A percentile compares a stretch with the other conserved stretches of the same genome.
Evolutionary conservation across 2,113 vertebrate species (phyloP).

Genomic region (Paralichthys olivaceus): DNA sequence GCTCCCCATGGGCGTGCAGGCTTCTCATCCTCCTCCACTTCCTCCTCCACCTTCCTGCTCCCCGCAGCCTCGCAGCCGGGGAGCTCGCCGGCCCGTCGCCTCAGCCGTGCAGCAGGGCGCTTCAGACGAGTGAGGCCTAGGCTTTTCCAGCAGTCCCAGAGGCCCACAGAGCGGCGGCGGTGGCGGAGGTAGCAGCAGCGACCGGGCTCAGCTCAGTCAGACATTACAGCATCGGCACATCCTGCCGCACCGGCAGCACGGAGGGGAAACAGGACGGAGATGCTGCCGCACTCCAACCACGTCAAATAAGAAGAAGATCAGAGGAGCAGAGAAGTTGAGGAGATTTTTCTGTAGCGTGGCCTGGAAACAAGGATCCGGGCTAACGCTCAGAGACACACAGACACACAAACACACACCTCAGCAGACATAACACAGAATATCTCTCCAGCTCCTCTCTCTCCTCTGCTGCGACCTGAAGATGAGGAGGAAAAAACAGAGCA

Average conservation of each 20-base stretch:
- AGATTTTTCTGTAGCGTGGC: slow-evolving; percentile 59
- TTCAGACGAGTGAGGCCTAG: slow-evolving; percentile 77
- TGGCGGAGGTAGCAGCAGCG: slow-evolving; percentile 22
- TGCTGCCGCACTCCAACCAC: slow-evolving; percentile 52
- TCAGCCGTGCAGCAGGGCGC: slow-evolving; percentile 55
- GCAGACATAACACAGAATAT: slow-evolving; percentile 64
- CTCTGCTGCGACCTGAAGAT: slow-evolving; percentile 61
- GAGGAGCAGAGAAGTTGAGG: slow-evolving; percentile 52
- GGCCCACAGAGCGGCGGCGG: slow-evolving; percentile 72
- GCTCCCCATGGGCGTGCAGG: slow-evolving; percentile 76
- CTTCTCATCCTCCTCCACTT: slow-evolving; percentile 68
- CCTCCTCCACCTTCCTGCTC: slow-evolving; percentile 75
- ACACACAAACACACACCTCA: slow-evolving; percentile 59
- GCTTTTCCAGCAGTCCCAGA: slow-evolving; percentile 75
- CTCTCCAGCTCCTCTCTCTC: slow-evolving; percentile 41
- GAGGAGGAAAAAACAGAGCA: slow-evolving; percentile 30
- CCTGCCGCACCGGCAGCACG: slow-evolving; percentile 63
- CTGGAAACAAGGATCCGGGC: slow-evolving; percentile 63
- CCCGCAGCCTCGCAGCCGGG: slow-evolving; percentile 60
- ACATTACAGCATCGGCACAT: slow-evolving; percentile 75
- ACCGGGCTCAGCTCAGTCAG: slow-evolving; percentile 75
- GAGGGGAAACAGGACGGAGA: slow-evolving; percentile 47
- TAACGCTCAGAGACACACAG: slow-evolving; percentile 56
- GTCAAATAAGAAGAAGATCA: slow-evolving; percentile 17
- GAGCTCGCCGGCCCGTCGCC: slow-evolving; percentile 49